Base-by-base conservation (phyloP, 2,888 invertebrate species). In the Ectobius pallidus region DNA sequence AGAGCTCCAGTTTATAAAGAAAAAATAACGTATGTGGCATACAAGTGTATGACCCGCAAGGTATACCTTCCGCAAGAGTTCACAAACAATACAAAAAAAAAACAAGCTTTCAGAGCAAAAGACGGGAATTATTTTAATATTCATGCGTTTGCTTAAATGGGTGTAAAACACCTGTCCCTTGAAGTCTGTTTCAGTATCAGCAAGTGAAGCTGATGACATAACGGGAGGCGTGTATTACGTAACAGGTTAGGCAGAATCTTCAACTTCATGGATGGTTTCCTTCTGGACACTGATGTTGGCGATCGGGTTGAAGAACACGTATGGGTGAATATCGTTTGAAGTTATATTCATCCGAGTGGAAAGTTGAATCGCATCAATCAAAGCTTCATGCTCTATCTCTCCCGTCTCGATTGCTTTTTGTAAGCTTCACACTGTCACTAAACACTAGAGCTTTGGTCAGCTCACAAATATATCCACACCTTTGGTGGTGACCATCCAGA, bases 281-380 rank as follows among this genome's bases (percentile, higher is more conserved):
- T 49, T 1, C 22, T 9, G 18, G 20, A 25, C 22, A 52, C 22
- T 9, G 52, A 52, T 9, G 25, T 14, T 25, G 25, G 9, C 25
- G 52, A 52, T 52, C 52, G 9, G 49, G 9, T 20, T 14, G 6
- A 20, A 49, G 18, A 4, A 20, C 11, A 49, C 49, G 49, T 49
- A 11, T 49, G 49, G n/a, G 11, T 49, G 52, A 25, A 52, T 22
- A 52, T 52, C 25, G 52, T 52, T 52, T 52, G 52, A 52, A 52
- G 52, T 25, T 52, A 25, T 25, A 52, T 25, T 3, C 52, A 52
- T 6, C 52, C 52, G 25, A 25, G 52, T 25, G 52, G 2, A 22
- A 52, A 14, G 14, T 11, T 52, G 52, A 1, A 25, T 11, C 25
- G 22, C 52, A 52, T 25, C 52, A 18, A 22, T 3, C 52, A 22